Percentiles rank a stretch among this genome's conserved stretches.
Evolutionary conservation across 2,797 vertebrate genomes (phyloP).

Genomic region (Rhodeus uyekii): DNA sequence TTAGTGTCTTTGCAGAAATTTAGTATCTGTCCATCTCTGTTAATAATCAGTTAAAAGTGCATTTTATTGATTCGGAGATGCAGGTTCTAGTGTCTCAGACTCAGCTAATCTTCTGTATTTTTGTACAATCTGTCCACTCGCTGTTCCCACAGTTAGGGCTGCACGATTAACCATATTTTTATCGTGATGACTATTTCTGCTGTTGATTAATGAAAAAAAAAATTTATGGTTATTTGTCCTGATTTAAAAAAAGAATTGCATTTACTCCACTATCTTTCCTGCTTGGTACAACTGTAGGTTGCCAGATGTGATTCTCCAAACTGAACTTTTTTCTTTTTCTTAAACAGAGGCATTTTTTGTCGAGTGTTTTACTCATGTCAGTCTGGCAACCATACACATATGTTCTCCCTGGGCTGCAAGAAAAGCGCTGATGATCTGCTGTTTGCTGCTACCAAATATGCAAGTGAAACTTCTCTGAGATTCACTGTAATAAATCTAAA

Average conservation of each 20-base stretch:
- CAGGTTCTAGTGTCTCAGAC: background rate
- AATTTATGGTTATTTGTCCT: too few species aligned
- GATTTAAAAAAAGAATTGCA: too few species aligned
- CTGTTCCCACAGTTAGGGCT: too few species aligned
- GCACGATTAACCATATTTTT: too few species aligned
- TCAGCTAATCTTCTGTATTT: too few species aligned
- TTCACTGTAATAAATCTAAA: background rate
- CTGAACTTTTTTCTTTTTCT: too few species aligned
- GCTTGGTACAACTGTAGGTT: background rate
- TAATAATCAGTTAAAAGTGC: background rate
- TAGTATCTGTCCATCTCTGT: background rate
- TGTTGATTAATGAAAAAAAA: background rate
- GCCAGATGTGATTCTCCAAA: background rate
- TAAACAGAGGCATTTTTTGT: too few species aligned
- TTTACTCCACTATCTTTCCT: too few species aligned
- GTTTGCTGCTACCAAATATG: background rate
- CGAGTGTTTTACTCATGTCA: background rate
- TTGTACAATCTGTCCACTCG: too few species aligned
- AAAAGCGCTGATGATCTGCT: background rate
- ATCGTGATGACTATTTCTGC: background rate
- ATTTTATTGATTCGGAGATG: background rate
- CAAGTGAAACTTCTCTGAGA: background rate
- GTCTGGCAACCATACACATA: background rate
- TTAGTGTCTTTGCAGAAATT: too few species aligned
- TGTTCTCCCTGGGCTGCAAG: background rate